Base-by-base conservation (phyloP, 2,113 vertebrate species). In the Sterna hirundo region DNA sequence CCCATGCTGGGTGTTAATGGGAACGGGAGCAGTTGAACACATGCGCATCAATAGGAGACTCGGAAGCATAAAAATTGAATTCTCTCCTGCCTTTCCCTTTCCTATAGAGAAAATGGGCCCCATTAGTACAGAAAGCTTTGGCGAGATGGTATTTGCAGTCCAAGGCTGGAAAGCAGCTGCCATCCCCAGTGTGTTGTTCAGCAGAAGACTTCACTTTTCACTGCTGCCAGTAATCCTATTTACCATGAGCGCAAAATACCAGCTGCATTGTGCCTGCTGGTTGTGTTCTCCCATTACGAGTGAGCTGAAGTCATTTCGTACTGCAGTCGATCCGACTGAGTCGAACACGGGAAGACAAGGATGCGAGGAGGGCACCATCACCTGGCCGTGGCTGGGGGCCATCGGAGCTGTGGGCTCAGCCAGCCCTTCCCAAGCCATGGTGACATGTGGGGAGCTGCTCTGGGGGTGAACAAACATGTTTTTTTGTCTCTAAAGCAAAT, bases 161-260 rank as follows among this genome's bases (percentile, higher is more conserved):
- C 72, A 27, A 51, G 78, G 52, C 83, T 88, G 60, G 83, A 90
- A 90, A 96, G 92, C 93, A 90, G 90, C 93, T 92, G 92, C 90
- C n/a, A 13, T 93, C 92, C 90, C 94, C 76, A 38, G 71, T 30
- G 93, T 83, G 93, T 32, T 81, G 88, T 95, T 96, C 49, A 83
- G 71, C 64, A 55, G 75, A 96, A 76, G 76, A 75, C 85, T 94
- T 93, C 36, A 77, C 82, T 93, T 96, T 86, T 88, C 90, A 40
- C 58, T 83, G 79, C 96, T 94, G 93, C 96, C 83, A 62, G 74
- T 92, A 87, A 96, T 94, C 90, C 88, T 90, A 17, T 90, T 93
- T 88, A 62, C 82, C 1, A 6, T 5, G 38, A 94, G 65, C 55
- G 68, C 88, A 70, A 46, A 81, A 38, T 42, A 68, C 75, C 76